A percentile compares a stretch with the other conserved stretches of the same genome.
These are phyloP conservation scores for Lepus europaeus DNA, from an alignment of 2,113 vertebrate genomes.

Conservation along the genomic window DNA sequence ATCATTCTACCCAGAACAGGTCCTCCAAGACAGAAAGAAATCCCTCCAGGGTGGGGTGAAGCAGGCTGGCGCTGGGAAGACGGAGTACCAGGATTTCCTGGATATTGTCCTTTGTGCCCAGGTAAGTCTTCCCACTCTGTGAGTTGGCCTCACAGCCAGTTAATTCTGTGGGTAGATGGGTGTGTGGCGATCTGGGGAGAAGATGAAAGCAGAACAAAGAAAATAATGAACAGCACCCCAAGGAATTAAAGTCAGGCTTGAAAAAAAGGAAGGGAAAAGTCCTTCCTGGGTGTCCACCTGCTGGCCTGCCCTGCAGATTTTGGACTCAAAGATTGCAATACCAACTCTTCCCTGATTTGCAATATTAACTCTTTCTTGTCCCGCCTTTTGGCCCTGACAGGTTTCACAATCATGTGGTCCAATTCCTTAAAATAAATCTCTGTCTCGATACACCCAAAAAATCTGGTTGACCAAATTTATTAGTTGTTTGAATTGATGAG, in stretches of 20 bases:
- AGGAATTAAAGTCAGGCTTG: no score
- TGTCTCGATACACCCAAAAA: no score
- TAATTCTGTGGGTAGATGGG: neutral
- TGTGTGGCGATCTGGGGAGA: neutral
- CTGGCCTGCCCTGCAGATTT: no score
- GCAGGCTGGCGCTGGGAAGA: constrained; percentile 82
- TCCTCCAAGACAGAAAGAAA: constrained; percentile 89
- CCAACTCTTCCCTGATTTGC: no score
- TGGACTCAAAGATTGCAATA: no score
- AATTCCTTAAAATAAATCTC: no score
- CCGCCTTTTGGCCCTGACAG: no score
- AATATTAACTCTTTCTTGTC: no score
- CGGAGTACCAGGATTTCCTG: constrained; percentile 90
- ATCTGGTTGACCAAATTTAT: neutral
- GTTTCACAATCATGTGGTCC: no score
- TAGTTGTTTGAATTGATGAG: neutral
- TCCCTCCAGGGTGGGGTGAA: constrained; percentile 83
- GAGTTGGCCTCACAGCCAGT: neutral
- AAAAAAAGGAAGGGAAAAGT: no score
- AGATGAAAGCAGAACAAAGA: neutral
- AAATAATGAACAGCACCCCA: no score
- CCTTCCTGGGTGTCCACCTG: no score
- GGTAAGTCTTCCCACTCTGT: constrained; percentile 83
- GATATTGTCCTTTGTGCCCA: constrained; percentile 91
- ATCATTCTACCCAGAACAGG: constrained; percentile 74